Percentiles rank a stretch among this genome's conserved stretches.
Conservation (phyloP, 2,797 vertebrate genomes). For the Sebastes nivosus region DNA sequence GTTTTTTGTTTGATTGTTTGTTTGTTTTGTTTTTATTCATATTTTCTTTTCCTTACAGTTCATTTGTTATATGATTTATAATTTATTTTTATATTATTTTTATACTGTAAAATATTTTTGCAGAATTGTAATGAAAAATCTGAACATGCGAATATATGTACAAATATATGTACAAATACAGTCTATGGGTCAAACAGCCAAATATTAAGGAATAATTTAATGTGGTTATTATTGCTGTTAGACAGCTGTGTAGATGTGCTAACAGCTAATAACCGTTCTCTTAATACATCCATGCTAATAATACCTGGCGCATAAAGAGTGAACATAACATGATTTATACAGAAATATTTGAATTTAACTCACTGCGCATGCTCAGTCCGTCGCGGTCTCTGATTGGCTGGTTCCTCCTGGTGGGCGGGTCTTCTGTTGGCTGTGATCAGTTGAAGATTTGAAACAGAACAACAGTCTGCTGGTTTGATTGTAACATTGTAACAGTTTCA, state of each 20-base stretch:
- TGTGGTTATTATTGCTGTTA: no score
- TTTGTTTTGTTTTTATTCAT: no score
- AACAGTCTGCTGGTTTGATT: background rate
- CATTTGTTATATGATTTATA: no score
- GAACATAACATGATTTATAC: background rate
- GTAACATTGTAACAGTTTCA: background rate
- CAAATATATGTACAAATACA: no score
- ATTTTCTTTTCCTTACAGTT: no score
- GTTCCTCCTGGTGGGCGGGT: slow-evolving; percentile 12
- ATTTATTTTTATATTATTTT: no score
- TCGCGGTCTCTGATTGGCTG: slow-evolving; percentile 60
- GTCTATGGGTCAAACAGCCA: background rate
- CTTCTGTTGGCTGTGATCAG: slow-evolving; percentile 75
- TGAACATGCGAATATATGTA: no score
- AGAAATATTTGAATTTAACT: background rate
- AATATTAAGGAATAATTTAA: background rate
- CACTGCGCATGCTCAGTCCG: background rate
- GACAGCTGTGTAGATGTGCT: background rate
- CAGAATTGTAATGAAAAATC: no score
- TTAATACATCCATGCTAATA: no score
- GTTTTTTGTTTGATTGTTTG: no score
- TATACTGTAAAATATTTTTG: background rate
- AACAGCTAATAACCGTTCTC: no score
- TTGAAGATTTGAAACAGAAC: slow-evolving; percentile 79
- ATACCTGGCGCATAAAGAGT: no score